Percentiles rank a stretch among this genome's conserved stretches.
Evolutionary conservation across 37 sponge, comb jelly and placozoan species (phyloP).

Genomic region (Eunapius fragilis): DNA sequence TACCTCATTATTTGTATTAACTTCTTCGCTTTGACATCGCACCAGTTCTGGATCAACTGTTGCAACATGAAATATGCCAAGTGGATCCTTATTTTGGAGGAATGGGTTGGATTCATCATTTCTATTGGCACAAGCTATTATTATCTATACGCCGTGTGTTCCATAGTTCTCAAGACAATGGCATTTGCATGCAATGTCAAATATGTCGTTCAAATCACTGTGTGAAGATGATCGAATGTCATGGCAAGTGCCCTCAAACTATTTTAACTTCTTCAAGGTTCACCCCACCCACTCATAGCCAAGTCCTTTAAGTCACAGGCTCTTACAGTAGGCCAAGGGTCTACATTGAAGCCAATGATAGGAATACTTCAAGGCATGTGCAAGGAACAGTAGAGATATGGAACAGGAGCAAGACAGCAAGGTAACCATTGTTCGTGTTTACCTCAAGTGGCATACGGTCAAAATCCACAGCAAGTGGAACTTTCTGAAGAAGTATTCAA

Average conservation of each 20-base stretch:
- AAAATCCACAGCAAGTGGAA: constrained; percentile 28
- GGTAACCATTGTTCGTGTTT: constrained; percentile 43
- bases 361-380: background rate
- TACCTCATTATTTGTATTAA: no score
- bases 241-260: constrained; percentile 22
- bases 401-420: constrained; percentile 6
- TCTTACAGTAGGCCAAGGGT: background rate
- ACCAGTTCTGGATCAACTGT: no score
- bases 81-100: no score
- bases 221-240: constrained; percentile 8
- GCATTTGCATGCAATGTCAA: background rate
- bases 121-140: no score
- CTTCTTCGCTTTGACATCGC: no score
- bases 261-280: constrained; percentile 37
- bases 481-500: constrained; percentile 51
- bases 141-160: constrained; percentile 20
- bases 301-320: background rate
- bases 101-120: no score
- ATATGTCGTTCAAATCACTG: background rate
- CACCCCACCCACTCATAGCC: background rate
- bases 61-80: no score
- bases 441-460: constrained; percentile 65
- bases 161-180: background rate
- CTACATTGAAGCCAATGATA: background rate
- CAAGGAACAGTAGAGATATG: constrained; percentile 43